Conservation (phyloP, 2,113 vertebrate genomes). For the Cinclus cinclus region DNA sequence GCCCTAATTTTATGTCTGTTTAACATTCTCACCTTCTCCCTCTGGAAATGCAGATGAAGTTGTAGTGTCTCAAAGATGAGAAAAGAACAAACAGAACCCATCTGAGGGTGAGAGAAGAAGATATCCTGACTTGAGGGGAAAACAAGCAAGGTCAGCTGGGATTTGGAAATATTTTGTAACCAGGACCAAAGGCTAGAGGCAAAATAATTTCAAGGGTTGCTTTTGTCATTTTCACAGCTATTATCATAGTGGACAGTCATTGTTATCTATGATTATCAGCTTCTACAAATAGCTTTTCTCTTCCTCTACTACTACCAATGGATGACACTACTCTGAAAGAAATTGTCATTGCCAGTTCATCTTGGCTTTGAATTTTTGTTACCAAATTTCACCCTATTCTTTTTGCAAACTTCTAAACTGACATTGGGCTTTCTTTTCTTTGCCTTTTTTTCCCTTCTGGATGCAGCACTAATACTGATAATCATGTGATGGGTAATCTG, state of each 20-base stretch:
- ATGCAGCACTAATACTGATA: background rate
- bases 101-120: background rate
- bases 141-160: background rate
- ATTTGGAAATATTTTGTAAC: background rate
- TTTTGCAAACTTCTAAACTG: background rate
- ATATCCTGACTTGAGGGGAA: background rate
- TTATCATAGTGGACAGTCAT: background rate
- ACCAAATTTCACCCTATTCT: background rate
- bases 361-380: background rate
- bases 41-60: rapidly evolving
- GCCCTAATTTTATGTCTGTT: background rate
- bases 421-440: background rate
- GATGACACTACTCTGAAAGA: background rate
- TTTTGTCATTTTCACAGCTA: background rate
- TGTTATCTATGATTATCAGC: background rate
- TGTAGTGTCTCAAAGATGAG: background rate
- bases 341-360: background rate
- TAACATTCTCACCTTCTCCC: background rate
- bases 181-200: background rate
- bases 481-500: background rate
- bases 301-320: background rate
- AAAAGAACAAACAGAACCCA: background rate
- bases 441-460: background rate
- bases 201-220: background rate
- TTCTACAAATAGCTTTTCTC: background rate